Percentiles rank a stretch among this genome's conserved stretches.
These are phyloP conservation scores for Thumatha senex DNA, from an alignment of 2,888 invertebrate species.

Conservation along the genomic window DNA sequence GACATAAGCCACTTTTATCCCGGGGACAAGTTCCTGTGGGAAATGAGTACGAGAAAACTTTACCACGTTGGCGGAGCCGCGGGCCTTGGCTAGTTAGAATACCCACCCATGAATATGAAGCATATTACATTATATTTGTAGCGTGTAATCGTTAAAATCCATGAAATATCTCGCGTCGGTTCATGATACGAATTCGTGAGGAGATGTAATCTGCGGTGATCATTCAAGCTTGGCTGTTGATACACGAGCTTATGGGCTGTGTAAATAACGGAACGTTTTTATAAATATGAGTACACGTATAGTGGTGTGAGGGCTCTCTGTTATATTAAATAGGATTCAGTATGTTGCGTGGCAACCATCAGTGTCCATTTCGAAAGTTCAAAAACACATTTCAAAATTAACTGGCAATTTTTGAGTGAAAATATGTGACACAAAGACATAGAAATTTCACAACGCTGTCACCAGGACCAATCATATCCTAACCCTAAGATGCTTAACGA, in stretches of 20 bases:
- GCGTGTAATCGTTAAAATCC: neutral
- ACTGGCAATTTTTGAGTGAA: no score
- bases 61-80: no score
- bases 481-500: no score
- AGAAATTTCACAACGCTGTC: no score
- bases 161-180: neutral
- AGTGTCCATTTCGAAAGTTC: neutral
- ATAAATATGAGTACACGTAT: neutral
- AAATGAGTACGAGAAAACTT: no score
- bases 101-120: no score
- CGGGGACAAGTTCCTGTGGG: no score
- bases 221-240: constrained; percentile 6
- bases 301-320: neutral
- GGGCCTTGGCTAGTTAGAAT: no score
- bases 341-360: neutral
- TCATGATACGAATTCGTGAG: constrained; percentile 1
- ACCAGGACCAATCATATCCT: no score
- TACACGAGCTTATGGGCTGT: constrained; percentile 4
- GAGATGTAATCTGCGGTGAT: constrained; percentile 2
- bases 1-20: no score
- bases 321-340: neutral
- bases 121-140: neutral
- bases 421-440: no score
- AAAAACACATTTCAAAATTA: no score
- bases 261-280: constrained; percentile 4